Conservation (phyloP, 2,888 invertebrate genomes). For the Melanargia galathea region DNA sequence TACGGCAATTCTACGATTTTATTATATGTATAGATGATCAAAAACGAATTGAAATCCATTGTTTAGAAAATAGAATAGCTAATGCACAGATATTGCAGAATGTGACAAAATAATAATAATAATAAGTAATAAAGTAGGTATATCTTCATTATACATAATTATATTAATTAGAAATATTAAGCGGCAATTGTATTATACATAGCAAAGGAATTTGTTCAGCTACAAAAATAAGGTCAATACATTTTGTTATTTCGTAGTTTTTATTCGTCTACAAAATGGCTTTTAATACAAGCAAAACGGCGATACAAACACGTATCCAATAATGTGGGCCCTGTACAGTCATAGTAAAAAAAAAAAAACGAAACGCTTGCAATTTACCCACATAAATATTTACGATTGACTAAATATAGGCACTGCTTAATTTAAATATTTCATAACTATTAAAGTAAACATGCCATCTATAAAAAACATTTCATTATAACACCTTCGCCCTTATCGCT, state of each 20-base stretch:
- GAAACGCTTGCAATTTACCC: conserved; percentile 16
- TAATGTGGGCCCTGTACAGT: conserved; percentile 1
- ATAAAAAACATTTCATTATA: conserved; percentile 22
- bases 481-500: conserved; percentile 21
- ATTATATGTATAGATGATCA: too few species aligned
- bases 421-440: conserved; percentile 32
- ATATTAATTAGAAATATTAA: too few species aligned
- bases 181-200: too few species aligned
- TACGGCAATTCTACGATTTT: too few species aligned
- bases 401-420: conserved; percentile 26
- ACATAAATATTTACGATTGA: conserved; percentile 29
- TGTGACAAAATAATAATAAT: too few species aligned
- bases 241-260: neutral
- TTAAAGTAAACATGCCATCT: conserved; percentile 16
- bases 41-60: too few species aligned
- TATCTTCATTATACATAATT: too few species aligned
- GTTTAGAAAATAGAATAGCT: too few species aligned
- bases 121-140: too few species aligned
- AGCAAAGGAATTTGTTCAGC: neutral
- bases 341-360: conserved; percentile 19
- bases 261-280: neutral
- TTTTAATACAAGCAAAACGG: conserved; percentile 4
- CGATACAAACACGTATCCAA: neutral
- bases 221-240: neutral
- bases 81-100: too few species aligned